Evolutionary conservation across 2,797 vertebrate genomes (phyloP).

Genomic region (Hozukius guyotensis): DNA sequence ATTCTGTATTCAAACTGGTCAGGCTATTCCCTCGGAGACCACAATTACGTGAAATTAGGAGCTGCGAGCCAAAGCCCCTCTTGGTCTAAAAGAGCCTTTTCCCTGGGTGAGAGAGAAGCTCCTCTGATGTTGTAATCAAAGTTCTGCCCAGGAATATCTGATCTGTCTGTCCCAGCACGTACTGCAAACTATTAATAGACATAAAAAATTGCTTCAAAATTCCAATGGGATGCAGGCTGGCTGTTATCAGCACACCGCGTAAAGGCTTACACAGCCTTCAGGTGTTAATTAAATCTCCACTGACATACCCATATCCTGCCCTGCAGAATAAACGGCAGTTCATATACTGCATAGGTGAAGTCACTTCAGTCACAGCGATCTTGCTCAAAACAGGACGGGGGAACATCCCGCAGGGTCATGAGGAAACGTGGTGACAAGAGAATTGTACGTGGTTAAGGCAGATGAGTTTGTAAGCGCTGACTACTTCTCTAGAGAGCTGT

Average conservation of each 20-base stretch:
- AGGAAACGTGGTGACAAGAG: conserved; percentile 57
- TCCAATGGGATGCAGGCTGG: conserved; percentile 58
- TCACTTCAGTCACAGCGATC: conserved; percentile 67
- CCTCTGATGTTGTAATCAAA: conserved; percentile 78
- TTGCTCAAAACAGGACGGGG: conserved; percentile 51
- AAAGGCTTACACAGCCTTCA: conserved; percentile 73
- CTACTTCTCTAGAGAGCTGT: conserved; percentile 61
- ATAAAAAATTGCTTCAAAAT: conserved; percentile 61
- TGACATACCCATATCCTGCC: conserved; percentile 70
- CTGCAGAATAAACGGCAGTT: conserved; percentile 60
- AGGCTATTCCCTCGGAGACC: conserved; percentile 46
- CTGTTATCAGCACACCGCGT: conserved; percentile 67
- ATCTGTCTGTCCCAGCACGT: conserved; percentile 66
- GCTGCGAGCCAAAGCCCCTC: conserved; percentile 31
- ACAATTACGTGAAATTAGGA: conserved; percentile 63
- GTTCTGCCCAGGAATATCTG: conserved; percentile 69
- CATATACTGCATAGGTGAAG: conserved; percentile 61
- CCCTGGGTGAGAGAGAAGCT: conserved; percentile 50
- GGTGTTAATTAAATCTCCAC: conserved; percentile 78
- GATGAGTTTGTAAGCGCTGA: conserved; percentile 67
- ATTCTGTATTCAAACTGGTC: conserved; percentile 47
- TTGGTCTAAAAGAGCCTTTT: conserved; percentile 47
- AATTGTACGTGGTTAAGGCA: conserved; percentile 55
- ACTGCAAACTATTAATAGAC: conserved; percentile 75
- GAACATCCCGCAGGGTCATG: conserved; percentile 29